phyloP scores from a whole-genome alignment of 2,888 invertebrate species.

The Nemurella pictetii region DNA sequence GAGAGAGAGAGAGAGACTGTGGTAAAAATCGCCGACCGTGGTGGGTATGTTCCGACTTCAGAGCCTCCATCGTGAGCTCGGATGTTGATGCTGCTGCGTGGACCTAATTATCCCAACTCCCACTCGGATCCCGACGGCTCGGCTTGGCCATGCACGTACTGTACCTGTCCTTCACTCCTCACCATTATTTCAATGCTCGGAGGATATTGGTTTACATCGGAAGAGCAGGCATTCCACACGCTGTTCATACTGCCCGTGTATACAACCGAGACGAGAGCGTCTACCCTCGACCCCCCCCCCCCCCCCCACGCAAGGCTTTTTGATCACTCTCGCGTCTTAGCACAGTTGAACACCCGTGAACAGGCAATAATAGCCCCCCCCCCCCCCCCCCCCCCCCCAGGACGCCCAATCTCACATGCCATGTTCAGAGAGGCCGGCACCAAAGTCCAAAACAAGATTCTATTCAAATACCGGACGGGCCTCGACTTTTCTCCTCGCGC shows the following conservation, averaged over 20 bases:
- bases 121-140: not conserved
- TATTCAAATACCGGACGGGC: not conserved
- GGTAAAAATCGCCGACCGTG: not conserved
- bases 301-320: not conserved
- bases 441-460: not conserved
- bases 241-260: not conserved
- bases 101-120: constrained; percentile 12
- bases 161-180: not conserved
- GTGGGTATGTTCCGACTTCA: too few relatives aligned
- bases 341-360: not conserved
- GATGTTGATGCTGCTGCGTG: not conserved
- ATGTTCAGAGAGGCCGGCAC: not conserved
- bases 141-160: not conserved
- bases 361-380: not conserved
- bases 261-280: not conserved
- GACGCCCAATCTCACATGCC: not conserved
- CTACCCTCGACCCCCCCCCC: too few relatives aligned
- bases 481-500: not conserved
- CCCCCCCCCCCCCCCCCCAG: not conserved
- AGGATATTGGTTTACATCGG: constrained; percentile 14
- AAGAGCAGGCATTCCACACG: not conserved
- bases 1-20: not conserved
- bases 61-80: not conserved
- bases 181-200: not conserved
- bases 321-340: not conserved